A percentile compares a stretch with the other conserved stretches of the same genome.
These are phyloP conservation scores for Apoda limacodes DNA, from an alignment of 2,888 invertebrate genomes.

Conservation along the genomic window DNA sequence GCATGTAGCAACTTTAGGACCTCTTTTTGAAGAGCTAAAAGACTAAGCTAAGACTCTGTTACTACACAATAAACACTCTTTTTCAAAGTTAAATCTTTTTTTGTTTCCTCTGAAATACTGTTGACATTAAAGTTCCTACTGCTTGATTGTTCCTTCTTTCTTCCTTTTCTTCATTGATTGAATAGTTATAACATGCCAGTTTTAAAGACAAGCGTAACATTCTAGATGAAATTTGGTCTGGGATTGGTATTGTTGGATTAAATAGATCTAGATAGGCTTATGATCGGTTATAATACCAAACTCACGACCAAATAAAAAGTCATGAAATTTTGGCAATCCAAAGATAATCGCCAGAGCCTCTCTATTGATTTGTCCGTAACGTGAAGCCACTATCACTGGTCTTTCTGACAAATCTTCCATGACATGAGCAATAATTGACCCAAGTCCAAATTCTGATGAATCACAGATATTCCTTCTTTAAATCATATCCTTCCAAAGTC, in stretches of 20 bases:
- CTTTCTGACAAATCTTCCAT: constrained; percentile 17
- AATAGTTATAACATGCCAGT: constrained; percentile 4
- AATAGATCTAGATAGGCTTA: no score
- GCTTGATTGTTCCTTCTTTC: no score
- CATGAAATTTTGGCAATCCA: constrained; percentile 15
- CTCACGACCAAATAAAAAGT: constrained; percentile 10
- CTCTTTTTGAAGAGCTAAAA: constrained; percentile 6
- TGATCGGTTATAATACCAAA: constrained; percentile 15
- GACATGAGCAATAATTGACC: constrained; percentile 15
- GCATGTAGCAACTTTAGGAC: constrained; percentile 7
- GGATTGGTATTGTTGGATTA: no score
- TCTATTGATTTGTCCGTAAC: constrained; percentile 20
- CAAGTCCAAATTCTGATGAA: constrained; percentile 16
- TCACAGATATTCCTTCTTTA: constrained; percentile 12
- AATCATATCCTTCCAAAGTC: constrained; percentile 6
- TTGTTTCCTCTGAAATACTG: no score
- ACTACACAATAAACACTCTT: constrained; percentile 8
- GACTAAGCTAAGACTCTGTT: constrained; percentile 4
- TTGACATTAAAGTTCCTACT: no score
- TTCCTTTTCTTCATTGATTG: constrained; percentile 2
- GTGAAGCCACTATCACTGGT: constrained; percentile 17
- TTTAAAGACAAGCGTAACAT: constrained; percentile 6
- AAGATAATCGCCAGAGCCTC: constrained; percentile 20
- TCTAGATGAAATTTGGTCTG: no score
- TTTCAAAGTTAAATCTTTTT: constrained; percentile 4